Evolutionary conservation across 1,140 invertebrate genomes (phyloP).

Genomic region (Drosophila murphyi): DNA sequence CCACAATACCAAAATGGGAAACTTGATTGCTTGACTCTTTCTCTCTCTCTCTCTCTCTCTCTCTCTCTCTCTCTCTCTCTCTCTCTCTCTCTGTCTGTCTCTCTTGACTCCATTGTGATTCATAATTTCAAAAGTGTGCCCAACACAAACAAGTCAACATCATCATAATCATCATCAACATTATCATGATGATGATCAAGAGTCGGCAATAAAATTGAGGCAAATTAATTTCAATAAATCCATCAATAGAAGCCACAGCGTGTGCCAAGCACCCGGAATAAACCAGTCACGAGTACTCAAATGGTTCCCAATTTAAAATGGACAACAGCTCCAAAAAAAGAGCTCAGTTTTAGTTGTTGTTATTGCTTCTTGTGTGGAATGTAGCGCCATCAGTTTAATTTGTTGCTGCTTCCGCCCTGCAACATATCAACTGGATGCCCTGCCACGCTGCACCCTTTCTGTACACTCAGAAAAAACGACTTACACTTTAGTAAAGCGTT

Average conservation of each 20-base stretch:
- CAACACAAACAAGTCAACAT: background rate
- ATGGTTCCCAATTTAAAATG: slow-evolving; percentile 25
- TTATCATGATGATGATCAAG: background rate
- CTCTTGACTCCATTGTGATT: slow-evolving; percentile 37
- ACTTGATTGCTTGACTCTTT: background rate
- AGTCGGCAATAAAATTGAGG: slow-evolving; percentile 55
- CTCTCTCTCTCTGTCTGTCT: background rate
- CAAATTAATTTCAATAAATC: slow-evolving; percentile 81
- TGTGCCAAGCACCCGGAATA: slow-evolving; percentile 13
- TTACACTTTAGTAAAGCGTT: no score
- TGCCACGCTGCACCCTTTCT: slow-evolving; percentile 51
- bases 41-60: no score
- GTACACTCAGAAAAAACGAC: no score
- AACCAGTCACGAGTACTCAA: slow-evolving; percentile 29
- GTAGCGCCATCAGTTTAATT: slow-evolving; percentile 70
- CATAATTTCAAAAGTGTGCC: slow-evolving; percentile 51
- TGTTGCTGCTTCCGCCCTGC: slow-evolving; percentile 68
- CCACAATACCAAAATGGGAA: slow-evolving; percentile 10
- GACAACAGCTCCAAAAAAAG: slow-evolving; percentile 17
- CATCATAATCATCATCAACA: slow-evolving; percentile 9
- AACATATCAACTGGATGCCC: slow-evolving; percentile 25
- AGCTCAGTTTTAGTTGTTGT: slow-evolving; percentile 14
- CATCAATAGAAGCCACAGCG: slow-evolving; percentile 53
- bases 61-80: no score
- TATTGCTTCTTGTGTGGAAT: slow-evolving; percentile 45